Percentiles rank a stretch among this genome's conserved stretches.
Evolutionary conservation across 1,140 invertebrate genomes (phyloP).

Genomic region (Zaprionus taronus): DNA sequence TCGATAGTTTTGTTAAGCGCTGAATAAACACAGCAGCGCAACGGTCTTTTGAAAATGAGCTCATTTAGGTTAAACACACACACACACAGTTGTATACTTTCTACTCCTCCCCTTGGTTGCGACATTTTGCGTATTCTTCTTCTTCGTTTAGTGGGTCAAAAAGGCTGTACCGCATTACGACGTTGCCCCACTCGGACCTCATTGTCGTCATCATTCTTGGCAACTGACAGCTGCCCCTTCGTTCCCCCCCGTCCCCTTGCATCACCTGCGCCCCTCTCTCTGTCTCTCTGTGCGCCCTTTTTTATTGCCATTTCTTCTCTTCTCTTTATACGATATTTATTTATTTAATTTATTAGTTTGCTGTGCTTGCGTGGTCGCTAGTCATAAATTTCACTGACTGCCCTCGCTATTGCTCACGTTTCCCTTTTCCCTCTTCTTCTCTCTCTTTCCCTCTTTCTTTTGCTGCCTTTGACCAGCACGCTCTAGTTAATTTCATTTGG

Average conservation of each 20-base stretch:
- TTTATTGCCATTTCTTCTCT: background rate
- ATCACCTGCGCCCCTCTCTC: background rate
- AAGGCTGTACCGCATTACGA: slow-evolving; percentile 37
- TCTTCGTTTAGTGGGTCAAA: slow-evolving; percentile 66
- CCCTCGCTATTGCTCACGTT: slow-evolving; percentile 12
- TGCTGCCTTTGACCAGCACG: background rate
- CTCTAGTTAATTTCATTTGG: slow-evolving; percentile 70
- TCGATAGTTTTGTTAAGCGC: no score
- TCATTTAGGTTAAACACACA: slow-evolving; percentile 31
- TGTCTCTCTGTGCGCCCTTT: slow-evolving; percentile 17
- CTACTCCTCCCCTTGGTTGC: slow-evolving; percentile 8
- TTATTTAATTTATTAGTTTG: slow-evolving; percentile 60
- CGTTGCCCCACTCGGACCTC: slow-evolving; percentile 25
- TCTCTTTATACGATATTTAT: slow-evolving; percentile 32
- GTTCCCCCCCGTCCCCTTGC: background rate
- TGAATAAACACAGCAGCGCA: no score
- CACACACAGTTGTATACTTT: slow-evolving; percentile 21
- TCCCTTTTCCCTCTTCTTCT: background rate
- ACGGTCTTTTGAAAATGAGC: slow-evolving; percentile 28
- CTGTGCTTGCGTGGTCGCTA: slow-evolving; percentile 57
- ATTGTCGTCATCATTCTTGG: slow-evolving; percentile 39
- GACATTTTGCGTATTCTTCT: slow-evolving; percentile 43
- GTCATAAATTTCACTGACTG: slow-evolving; percentile 53
- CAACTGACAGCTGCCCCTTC: slow-evolving; percentile 17
- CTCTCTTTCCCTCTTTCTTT: background rate